Base-by-base conservation (phyloP, 2,888 invertebrate species). In the Eledone cirrhosa region DNA sequence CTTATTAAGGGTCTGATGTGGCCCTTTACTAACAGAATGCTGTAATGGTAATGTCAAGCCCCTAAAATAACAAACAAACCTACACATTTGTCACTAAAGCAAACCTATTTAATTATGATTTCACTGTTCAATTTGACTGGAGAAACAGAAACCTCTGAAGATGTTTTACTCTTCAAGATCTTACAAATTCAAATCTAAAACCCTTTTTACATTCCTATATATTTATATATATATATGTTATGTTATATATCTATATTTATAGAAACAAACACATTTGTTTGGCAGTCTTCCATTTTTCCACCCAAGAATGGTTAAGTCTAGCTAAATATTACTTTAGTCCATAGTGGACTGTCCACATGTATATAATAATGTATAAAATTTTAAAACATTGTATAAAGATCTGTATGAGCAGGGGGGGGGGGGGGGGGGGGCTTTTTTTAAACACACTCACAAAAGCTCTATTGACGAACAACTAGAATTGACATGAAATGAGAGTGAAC, bases 171-270 rank as follows among this genome's bases (percentile, higher is more conserved):
- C 72, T 19, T 72, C 29, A 72, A 72, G 41, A 33, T 16, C 22
- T 22, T 31, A 41, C n/a, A 41, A 41, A 41, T 72, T 31, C 29
- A n/a, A 41, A 72, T 31, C 29, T 41, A 72, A 72, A 41, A 41
- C 41, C 29, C 72, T 72, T 31, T 72, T 72, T 72, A 72, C 72
- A 72, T 72, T 72, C 72, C 72, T 72, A 31, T 69, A 69, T 69
- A 69, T 69, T 72, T 72, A 72, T 72, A 72, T 72, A 41, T 69
- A 69, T 69, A 69, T 33, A 69, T 31, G 27, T n/a, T 33, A n/a
- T 31, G 31, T 31, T 33, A 67, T 22, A 67, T 41, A 41, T n/a
- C n/a, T n/a, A 41, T n/a, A 41, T 72, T 72, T 72, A n/a, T 33
- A 72, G 33, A 72, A n/a, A 41, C 41, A 41, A 72, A 72, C 72